These are phyloP conservation scores for Sebastes diploproa DNA, from an alignment of 2,797 vertebrate species.

Conservation along the genomic window DNA sequence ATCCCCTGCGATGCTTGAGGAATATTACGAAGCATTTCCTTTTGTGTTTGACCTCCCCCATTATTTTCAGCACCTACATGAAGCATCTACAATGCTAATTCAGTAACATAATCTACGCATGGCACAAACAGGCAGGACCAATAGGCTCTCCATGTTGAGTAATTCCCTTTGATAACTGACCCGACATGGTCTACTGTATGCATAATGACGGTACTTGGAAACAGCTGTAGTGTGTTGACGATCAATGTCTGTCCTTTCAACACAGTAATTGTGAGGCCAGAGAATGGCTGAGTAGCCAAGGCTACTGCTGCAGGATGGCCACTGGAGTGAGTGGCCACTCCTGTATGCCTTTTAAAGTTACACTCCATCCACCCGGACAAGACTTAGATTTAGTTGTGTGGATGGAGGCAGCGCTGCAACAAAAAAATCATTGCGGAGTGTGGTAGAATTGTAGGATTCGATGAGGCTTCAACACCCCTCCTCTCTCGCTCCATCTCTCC, in stretches of 20 bases:
- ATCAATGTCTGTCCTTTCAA: slow-evolving; percentile 66
- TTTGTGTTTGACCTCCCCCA: slow-evolving; percentile 35
- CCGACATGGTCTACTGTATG: slow-evolving; percentile 34
- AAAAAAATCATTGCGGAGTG: slow-evolving; percentile 66
- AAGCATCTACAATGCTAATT: slow-evolving; percentile 48
- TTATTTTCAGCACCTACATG: slow-evolving; percentile 9
- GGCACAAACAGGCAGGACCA: slow-evolving; percentile 13
- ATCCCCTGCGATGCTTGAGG: slow-evolving; percentile 1
- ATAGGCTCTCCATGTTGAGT: slow-evolving; percentile 26
- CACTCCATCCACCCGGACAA: slow-evolving; percentile 68
- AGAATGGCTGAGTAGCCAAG: slow-evolving; percentile 72
- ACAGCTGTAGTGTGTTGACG: slow-evolving; percentile 48
- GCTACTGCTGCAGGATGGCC: slow-evolving; percentile 44
- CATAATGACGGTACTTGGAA: slow-evolving; percentile 51
- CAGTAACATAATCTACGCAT: slow-evolving; percentile 7
- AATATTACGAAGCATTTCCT: slow-evolving; percentile 5
- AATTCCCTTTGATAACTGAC: slow-evolving; percentile 60
- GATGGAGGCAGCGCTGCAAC: slow-evolving; percentile 64
- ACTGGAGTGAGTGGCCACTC: slow-evolving; percentile 64
- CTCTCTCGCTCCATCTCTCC: slow-evolving; percentile 72
- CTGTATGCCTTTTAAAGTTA: slow-evolving; percentile 82
- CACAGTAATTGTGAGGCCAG: slow-evolving; percentile 64
- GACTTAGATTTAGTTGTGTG: slow-evolving; percentile 67
- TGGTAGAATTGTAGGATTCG: slow-evolving; percentile 61
- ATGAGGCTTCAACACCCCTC: slow-evolving; percentile 69